These are phyloP conservation scores for Saxicola maurus DNA, from an alignment of 2,797 vertebrate species.

Conservation along the genomic window DNA sequence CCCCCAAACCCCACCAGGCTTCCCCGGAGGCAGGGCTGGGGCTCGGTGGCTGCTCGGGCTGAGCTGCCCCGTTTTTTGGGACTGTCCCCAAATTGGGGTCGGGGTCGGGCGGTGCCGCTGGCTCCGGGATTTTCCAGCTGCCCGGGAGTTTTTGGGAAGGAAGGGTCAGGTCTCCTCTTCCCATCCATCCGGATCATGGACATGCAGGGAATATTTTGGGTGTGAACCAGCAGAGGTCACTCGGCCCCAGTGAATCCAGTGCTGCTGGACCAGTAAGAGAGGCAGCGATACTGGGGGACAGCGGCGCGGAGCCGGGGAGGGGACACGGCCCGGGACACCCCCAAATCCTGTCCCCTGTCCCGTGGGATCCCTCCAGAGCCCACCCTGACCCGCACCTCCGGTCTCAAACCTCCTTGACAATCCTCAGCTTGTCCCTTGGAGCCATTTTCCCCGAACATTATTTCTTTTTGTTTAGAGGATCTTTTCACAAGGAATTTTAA, in stretches of 20 bases:
- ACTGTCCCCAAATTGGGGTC: neutral
- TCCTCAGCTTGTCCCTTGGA: neutral
- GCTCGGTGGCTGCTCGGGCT: too few relatives aligned
- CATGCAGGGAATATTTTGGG: neutral
- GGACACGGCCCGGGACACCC: neutral
- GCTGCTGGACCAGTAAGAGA: neutral
- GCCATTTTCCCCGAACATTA: accelerated
- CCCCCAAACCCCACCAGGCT: accelerated
- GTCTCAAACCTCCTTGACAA: accelerated
- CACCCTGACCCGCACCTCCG: accelerated
- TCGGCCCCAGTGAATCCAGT: neutral
- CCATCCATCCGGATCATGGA: accelerated
- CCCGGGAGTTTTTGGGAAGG: neutral
- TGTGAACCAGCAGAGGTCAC: constrained; percentile 36
- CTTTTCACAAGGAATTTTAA: neutral
- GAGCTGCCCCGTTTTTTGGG: neutral
- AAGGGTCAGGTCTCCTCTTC: accelerated
- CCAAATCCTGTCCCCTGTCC: neutral
- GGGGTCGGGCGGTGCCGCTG: accelerated
- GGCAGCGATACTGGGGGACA: neutral
- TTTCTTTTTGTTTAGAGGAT: neutral
- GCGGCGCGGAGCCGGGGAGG: neutral
- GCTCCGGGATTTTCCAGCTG: accelerated
- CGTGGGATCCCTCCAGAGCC: neutral
- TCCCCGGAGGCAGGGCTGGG: neutral